These are phyloP conservation scores for Psittacula derbiana DNA, from an alignment of 2,797 vertebrate genomes.

Conservation along the genomic window DNA sequence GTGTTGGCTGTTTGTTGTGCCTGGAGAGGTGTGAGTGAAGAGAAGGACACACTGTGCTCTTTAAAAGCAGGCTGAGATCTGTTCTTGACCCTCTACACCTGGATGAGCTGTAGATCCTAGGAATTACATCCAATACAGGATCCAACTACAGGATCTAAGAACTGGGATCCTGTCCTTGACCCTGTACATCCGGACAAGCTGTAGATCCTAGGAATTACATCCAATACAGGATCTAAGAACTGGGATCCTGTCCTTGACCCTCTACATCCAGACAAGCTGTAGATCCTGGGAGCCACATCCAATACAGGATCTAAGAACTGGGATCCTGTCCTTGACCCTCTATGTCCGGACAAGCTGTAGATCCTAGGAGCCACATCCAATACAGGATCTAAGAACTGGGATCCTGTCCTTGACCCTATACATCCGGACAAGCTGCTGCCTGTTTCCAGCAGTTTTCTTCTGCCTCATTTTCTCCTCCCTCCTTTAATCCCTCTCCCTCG, in stretches of 20 bases:
- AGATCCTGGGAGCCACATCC: no score
- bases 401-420: neutral
- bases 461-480: neutral
- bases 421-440: neutral
- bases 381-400: no score
- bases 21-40: neutral
- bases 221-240: no score
- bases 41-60: rapidly evolving
- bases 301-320: no score
- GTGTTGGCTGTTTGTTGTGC: neutral
- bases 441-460: neutral
- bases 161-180: neutral
- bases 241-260: no score
- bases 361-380: no score
- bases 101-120: neutral
- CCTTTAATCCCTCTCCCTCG: neutral
- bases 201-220: no score
- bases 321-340: no score
- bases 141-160: neutral
- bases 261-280: no score
- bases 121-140: neutral
- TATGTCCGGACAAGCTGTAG: no score
- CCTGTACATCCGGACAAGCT: no score
- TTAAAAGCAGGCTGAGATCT: neutral
- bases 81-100: neutral